These are phyloP conservation scores for Rhodophaea formosa DNA, from an alignment of 2,888 invertebrate species.

Conservation along the genomic window DNA sequence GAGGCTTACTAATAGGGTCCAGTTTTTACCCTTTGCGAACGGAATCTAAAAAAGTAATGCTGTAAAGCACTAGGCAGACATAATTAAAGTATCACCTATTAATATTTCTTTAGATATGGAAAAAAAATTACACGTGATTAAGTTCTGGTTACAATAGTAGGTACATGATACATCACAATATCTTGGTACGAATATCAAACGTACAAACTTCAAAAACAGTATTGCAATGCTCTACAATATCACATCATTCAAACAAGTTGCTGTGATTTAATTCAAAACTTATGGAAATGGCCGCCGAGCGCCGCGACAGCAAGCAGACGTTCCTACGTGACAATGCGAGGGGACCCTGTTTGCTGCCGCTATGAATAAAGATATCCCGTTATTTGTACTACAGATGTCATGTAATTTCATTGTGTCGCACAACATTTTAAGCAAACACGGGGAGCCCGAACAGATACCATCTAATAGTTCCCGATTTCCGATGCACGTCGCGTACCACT, in stretches of 20 bases:
- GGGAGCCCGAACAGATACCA: constrained; percentile 73
- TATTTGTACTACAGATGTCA: constrained; percentile 81
- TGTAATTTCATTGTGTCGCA: constrained; percentile 79
- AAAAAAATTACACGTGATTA: too few species aligned
- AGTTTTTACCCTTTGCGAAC: too few species aligned
- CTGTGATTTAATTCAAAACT: constrained; percentile 7
- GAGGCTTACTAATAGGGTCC: too few species aligned
- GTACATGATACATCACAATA: too few species aligned
- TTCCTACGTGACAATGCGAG: constrained; percentile 62
- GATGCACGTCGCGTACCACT: constrained; percentile 57
- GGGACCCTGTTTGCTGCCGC: constrained; percentile 70
- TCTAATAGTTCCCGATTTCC: constrained; percentile 54
- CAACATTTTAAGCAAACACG: constrained; percentile 80
- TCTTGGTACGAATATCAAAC: too few species aligned
- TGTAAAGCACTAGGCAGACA: too few species aligned
- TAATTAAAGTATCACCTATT: too few species aligned
- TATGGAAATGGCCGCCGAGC: neutral
- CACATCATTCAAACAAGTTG: neutral
- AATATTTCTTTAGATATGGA: too few species aligned
- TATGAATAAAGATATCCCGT: constrained; percentile 81
- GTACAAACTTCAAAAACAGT: too few species aligned
- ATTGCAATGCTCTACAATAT: neutral
- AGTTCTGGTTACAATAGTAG: too few species aligned
- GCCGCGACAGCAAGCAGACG: constrained; percentile 71
- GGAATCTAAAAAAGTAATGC: too few species aligned